Evolutionary conservation across 2,797 vertebrate genomes (phyloP), one percentile per base, ranked within the genome.

Genomic region (Tiaroga cobitis): DNA sequence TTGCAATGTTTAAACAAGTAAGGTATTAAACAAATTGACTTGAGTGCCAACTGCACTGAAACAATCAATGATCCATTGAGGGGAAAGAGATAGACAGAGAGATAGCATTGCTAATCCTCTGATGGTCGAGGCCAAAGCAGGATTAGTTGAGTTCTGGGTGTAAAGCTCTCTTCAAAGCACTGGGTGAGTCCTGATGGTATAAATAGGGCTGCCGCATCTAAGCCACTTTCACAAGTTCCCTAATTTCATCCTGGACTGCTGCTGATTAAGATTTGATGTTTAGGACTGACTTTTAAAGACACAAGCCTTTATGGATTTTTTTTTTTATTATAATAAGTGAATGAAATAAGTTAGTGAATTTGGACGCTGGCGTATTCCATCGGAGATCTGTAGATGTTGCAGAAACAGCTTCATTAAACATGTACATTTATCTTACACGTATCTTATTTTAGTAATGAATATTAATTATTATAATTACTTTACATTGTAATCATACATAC

Each of bases 121-220:
- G 93, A 91, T 91, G 91, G 92, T 93, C 88, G 85, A 76, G 90
- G 90, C 93, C 93, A 91, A 93, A 92, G 91, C 89, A 88, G 92
- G 94, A 93, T 95, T 93, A 95, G 92, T 92, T 91, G 92, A 93
- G 92, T 94, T 94, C 92, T 92, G 89, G 84, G 91, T 94, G 93
- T 93, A 94, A 94, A 93, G 93, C 92, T 92, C 87, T 91, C 91
- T 94, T 92, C 92, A 94, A 91, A 92, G 91, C 87, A 85, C 92
- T 41, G 91, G 91, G 92, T 90, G 90, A 93, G 93, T 93, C 92
- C 90, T 79, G 90, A 37, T 87, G 91, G 93, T 96, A 96, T 94
- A 95, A 95, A 95, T 95, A 95, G 94, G 92, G 91, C 89, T 92
- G 91, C 93, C 89, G 92, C 91, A 91, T 92, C 93, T 94, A 95